Evolutionary conservation across 2,797 vertebrate species (phyloP), one percentile per base, ranked within the genome.

Genomic region (Nasua narica): DNA sequence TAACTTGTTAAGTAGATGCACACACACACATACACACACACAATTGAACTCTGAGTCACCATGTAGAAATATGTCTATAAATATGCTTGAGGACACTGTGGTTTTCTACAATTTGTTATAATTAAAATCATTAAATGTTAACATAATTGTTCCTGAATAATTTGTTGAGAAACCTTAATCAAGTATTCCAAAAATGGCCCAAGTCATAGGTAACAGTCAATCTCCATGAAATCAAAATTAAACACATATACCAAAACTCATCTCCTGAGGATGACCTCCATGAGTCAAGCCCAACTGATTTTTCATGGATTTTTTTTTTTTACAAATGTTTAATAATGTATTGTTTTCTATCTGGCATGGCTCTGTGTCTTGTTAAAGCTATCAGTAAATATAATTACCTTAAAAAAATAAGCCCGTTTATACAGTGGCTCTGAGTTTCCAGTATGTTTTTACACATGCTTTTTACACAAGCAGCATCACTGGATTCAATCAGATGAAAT

Each of bases 81-180:
- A 92, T 92, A 90, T 76, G 25, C 32, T 40, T 82, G 54, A 87
- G 52, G 65, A 56, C 29, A 91, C 81, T 94, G 96, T 87, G 15
- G 43, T 21, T 6, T 97, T 98, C 96, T 95, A 79, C 21, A 74
- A 79, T 70, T 25, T 56, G 25, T 97, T 96, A 5, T 69, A 88
- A 97, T 89, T 77, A 40, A 86, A 86, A 62, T 86, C 52, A 92
- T 90, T 40, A 69, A 95, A 91, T 95, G 58, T 35, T 91, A 50
- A 27, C 58, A 70, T 1, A 96, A 93, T 98, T 98, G 86, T 81
- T 96, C 65, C 83, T 97, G 91, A 18, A 46, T 78, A 58, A 91
- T 96, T 52, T 83, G 3, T 70, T 97, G 54, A 32, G 25, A 25
- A 94, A 16, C 32, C 91, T 97, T 96, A 90, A 96, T 96, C 82